Percentiles rank a stretch among this genome's conserved stretches.
These are phyloP conservation scores for Lepisosteus oculatus DNA, from an alignment of 2,113 vertebrate species.

Conservation along the genomic window DNA sequence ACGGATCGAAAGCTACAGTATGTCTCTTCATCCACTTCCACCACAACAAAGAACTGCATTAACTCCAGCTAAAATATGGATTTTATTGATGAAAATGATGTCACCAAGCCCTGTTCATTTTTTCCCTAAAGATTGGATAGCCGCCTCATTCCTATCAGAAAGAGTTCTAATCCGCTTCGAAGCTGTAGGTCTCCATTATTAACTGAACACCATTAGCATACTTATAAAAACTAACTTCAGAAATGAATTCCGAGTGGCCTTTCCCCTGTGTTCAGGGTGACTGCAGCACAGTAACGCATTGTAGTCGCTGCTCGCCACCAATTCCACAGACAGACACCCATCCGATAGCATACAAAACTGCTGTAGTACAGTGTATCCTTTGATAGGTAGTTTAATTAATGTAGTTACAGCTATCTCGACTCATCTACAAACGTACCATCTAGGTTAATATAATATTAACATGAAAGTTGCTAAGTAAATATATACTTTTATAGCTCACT, in stretches of 20 bases:
- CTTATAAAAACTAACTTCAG: neutral
- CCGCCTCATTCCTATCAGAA: neutral
- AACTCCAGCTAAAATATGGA: constrained; percentile 69
- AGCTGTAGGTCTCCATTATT: neutral
- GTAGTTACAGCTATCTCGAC: too few species aligned
- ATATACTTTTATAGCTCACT: too few species aligned
- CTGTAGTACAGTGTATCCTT: neutral
- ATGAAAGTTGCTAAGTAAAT: too few species aligned
- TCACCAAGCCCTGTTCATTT: constrained; percentile 39
- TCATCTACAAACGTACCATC: too few species aligned
- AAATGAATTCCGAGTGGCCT: constrained; percentile 14
- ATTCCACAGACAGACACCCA: too few species aligned
- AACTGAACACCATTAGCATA: constrained; percentile 7
- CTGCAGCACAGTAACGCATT: neutral
- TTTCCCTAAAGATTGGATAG: neutral
- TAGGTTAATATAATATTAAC: too few species aligned
- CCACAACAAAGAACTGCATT: constrained; percentile 31
- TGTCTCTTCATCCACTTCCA: too few species aligned
- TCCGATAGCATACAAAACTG: too few species aligned
- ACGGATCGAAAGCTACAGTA: too few species aligned
- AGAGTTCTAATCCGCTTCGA: neutral
- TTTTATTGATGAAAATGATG: constrained; percentile 58
- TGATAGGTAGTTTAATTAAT: neutral
- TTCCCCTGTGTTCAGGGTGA: neutral
- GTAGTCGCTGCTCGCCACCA: too few species aligned